A percentile compares a stretch with the other conserved stretches of the same genome.
phyloP scores from a whole-genome alignment of 2,888 invertebrate genomes.

The Uloborus plumipes region DNA sequence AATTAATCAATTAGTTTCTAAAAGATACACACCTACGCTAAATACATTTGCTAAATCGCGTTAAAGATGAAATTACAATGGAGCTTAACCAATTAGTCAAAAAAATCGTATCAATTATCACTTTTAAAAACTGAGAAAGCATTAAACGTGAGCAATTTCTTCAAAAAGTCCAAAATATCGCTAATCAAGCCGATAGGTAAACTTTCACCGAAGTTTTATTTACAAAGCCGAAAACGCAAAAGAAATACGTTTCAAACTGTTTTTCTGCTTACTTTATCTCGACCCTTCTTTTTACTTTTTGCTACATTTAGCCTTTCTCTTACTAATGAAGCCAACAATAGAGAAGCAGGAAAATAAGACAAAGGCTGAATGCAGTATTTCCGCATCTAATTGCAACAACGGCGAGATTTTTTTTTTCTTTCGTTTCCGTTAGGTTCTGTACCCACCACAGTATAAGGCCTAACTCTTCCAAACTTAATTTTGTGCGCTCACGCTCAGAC shows the following conservation, averaged over 20 bases:
- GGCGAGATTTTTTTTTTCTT: conserved; percentile 13
- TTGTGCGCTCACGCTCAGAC: conserved; percentile 38
- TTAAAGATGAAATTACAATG: no score
- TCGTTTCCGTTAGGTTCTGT: not conserved
- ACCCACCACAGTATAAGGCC: no score
- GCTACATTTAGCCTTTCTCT: conserved; percentile 20
- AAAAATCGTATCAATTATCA: no score
- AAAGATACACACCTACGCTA: no score
- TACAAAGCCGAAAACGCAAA: conserved; percentile 27
- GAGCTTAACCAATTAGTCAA: no score
- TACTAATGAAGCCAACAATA: conserved; percentile 55
- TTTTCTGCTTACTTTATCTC: conserved; percentile 34
- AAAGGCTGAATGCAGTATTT: conserved; percentile 50
- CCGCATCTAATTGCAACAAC: conserved; percentile 57
- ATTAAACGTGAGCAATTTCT: no score
- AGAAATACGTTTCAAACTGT: conserved; percentile 31
- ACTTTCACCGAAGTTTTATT: conserved; percentile 12
- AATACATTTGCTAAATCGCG: no score
- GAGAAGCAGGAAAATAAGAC: conserved; percentile 33
- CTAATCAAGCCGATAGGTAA: no score
- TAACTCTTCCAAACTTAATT: conserved; percentile 44
- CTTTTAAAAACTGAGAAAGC: no score
- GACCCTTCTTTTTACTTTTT: not conserved
- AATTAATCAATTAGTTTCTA: no score
- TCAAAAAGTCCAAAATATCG: no score